phyloP scores from a whole-genome alignment of 2,888 invertebrate species.

The Heteropelma amictum region DNA sequence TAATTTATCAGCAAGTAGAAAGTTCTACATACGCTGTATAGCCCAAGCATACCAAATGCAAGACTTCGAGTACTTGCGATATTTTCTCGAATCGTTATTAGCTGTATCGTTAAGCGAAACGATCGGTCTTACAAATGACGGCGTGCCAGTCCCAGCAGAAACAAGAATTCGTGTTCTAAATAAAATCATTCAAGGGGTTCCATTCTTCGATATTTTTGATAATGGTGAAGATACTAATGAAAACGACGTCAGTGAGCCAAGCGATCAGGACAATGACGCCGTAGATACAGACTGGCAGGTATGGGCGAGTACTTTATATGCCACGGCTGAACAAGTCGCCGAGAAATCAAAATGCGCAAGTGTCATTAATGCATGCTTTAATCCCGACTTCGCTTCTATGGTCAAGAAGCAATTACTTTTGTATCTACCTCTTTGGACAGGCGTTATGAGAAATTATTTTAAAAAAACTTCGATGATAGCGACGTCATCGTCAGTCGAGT shows the following conservation, averaged over 20 bases:
- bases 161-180: slow-evolving; percentile 38
- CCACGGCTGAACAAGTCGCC: slow-evolving; percentile 18
- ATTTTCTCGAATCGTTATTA: slow-evolving; percentile 53
- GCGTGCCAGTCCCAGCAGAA: slow-evolving; percentile 33
- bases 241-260: not conserved
- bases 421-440: slow-evolving; percentile 53
- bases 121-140: slow-evolving; percentile 40
- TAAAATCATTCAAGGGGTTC: not conserved
- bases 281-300: slow-evolving; percentile 30
- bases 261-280: not conserved
- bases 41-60: slow-evolving; percentile 51
- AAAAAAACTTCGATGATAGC: slow-evolving; percentile 32
- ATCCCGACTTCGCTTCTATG: slow-evolving; percentile 33
- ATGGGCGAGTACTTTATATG: slow-evolving; percentile 42
- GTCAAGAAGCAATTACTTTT: slow-evolving; percentile 44
- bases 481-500: slow-evolving; percentile 55
- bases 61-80: slow-evolving; percentile 17
- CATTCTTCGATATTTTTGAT: not conserved
- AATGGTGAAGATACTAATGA: not conserved
- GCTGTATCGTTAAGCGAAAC: slow-evolving; percentile 49
- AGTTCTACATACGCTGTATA: slow-evolving; percentile 49
- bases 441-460: slow-evolving; percentile 54
- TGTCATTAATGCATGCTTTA: slow-evolving; percentile 49
- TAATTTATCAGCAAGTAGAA: slow-evolving; percentile 18
- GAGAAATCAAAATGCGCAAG: slow-evolving; percentile 42